A percentile compares a stretch with the other conserved stretches of the same genome.
phyloP scores from a whole-genome alignment of 1,140 invertebrate species.

The Bombus turneri region DNA sequence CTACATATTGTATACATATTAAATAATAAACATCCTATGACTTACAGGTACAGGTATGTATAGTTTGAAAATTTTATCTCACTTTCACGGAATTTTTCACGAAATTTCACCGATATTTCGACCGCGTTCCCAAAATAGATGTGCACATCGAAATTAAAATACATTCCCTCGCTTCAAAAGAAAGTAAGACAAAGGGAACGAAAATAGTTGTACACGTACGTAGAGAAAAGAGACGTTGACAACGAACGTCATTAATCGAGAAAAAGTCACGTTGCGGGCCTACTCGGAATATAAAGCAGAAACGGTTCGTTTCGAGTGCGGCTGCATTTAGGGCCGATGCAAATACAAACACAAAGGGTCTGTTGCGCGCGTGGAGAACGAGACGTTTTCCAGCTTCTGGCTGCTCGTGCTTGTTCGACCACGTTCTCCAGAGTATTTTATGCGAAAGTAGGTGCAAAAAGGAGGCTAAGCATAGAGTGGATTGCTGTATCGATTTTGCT shows the following conservation, averaged over 20 bases:
- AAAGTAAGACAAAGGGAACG: not conserved
- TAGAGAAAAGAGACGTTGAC: not conserved
- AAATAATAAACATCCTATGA: too few relatives aligned
- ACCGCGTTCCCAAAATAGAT: too few relatives aligned
- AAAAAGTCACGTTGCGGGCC: slow-evolving; percentile 20
- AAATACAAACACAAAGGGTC: slow-evolving; percentile 36
- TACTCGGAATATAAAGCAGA: slow-evolving; percentile 32
- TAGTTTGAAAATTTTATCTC: too few relatives aligned
- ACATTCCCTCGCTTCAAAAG: too few relatives aligned
- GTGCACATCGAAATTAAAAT: too few relatives aligned
- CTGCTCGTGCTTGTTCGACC: slow-evolving; percentile 10
- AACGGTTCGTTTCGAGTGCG: slow-evolving; percentile 43
- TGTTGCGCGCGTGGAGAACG: slow-evolving; percentile 14
- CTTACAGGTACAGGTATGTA: too few relatives aligned
- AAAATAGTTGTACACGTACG: not conserved
- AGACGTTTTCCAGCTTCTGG: slow-evolving; percentile 13
- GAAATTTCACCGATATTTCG: too few relatives aligned
- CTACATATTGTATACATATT: too few relatives aligned
- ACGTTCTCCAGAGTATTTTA: slow-evolving; percentile 23
- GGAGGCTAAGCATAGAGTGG: slow-evolving; percentile 15
- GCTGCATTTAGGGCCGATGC: slow-evolving; percentile 37
- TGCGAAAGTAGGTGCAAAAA: slow-evolving; percentile 37
- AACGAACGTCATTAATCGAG: slow-evolving; percentile 18
- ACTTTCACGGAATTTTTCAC: too few relatives aligned
- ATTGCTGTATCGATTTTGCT: slow-evolving; percentile 22